phyloP scores from a whole-genome alignment of 2,797 vertebrate genomes.

The Odontamblyopus rebecca region DNA sequence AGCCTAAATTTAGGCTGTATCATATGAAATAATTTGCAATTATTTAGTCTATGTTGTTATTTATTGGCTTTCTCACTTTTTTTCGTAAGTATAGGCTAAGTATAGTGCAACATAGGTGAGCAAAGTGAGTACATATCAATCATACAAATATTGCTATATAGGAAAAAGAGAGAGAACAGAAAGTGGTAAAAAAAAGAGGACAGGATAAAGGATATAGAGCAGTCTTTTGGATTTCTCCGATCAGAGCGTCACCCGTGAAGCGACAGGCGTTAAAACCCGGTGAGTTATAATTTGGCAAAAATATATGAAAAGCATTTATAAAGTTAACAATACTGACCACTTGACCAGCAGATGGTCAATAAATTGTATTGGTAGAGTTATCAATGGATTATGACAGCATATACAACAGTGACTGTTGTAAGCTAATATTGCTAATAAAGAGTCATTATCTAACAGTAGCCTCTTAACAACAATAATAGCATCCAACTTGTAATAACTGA shows the following conservation, averaged over 20 bases:
- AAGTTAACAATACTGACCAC: not conserved
- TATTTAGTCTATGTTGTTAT: not conserved
- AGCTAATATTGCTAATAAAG: constrained; percentile 1
- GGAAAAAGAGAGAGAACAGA: no score
- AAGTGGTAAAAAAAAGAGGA: no score
- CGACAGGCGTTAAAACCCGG: not conserved
- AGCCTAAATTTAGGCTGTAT: not conserved
- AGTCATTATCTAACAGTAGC: not conserved
- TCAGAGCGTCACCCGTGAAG: constrained; percentile 5
- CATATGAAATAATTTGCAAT: not conserved
- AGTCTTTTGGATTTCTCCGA: no score
- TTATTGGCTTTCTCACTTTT: not conserved
- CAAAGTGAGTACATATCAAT: no score
- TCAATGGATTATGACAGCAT: no score
- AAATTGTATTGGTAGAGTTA: no score
- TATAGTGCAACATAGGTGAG: no score
- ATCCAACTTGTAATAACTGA: not conserved
- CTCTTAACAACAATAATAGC: not conserved
- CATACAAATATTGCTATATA: no score
- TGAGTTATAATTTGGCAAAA: not conserved
- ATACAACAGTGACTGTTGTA: no score
- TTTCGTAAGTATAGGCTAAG: no score
- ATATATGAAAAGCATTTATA: no score
- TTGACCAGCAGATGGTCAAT: not conserved
- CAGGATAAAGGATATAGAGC: no score